Base-by-base conservation (phyloP, 1,140 invertebrate species). In the Aphidius ervi region DNA sequence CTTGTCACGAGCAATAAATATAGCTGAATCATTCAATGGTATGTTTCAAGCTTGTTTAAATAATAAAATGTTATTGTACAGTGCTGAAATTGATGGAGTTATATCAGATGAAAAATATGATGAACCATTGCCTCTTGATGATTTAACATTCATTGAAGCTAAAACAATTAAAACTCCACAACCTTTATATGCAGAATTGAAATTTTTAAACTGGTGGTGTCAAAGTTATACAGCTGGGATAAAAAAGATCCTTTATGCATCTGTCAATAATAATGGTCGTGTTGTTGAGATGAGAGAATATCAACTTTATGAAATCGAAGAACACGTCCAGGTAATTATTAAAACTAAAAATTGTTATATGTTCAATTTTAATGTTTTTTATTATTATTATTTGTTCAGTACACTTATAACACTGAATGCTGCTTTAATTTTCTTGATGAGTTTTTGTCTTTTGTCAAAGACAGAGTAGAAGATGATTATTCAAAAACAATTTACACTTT, bases 221-320 rank as follows among this genome's bases (percentile, higher is more conserved):
- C 90, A 92, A 68, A 87, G 85, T 64, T 90, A 87, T 70, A 74
- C 91, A 45, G 82, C 83, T 16, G 87, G 86, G 5, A 83, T 91
- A 46, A 74, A 83, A 37, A 81, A 76, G 53, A 82, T 91, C 52
- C 67, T 90, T 5, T 88, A 85, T 78, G 90, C 90, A 37, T 88
- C 85, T 64, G 76, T 88, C 68, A 82, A 88, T 74, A 83, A 88
- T 69, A 62, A 81, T 68, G 88, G 87, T 9, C 75, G 86, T 62
- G 87, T 92, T 9, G 69, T 2, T 23, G 23, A 23, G 1, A 23
- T 23, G 1, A 23, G 3, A 23, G 23, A 23, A 2, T 23, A 23
- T 23, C 1, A 2, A 23, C 23, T 23, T 23, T 23, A 2, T 23
- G 23, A 23, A 2, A 23, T 23, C 1, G 3, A 23, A 23, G 3